Evolutionary conservation across 2,797 vertebrate species (phyloP).

Genomic region (Ammospiza maritima): DNA sequence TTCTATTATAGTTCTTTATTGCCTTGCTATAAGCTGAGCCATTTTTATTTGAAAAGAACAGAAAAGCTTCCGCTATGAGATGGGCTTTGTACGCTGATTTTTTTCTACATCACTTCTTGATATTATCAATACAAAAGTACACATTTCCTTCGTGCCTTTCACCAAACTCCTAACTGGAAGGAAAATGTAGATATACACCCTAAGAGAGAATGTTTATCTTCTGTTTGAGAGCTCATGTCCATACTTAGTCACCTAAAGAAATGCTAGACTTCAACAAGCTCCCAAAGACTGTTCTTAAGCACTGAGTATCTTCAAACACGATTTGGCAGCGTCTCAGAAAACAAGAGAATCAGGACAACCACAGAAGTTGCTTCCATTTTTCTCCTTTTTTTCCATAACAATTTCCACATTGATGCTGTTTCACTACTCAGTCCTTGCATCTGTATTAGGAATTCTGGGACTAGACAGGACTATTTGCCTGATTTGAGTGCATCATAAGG

Average conservation of each 20-base stretch:
- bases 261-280: neutral
- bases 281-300: neutral
- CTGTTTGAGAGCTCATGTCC: neutral
- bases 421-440: neutral
- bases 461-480: neutral
- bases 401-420: neutral
- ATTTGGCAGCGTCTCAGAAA: constrained; percentile 10
- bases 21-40: neutral
- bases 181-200: neutral
- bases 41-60: neutral
- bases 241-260: constrained; percentile 39
- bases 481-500: neutral
- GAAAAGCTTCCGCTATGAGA: neutral
- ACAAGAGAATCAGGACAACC: neutral
- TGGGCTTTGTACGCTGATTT: neutral
- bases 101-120: neutral
- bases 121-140: neutral
- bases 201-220: neutral
- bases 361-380: constrained; percentile 15
- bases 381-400: constrained; percentile 15
- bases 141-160: neutral
- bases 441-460: neutral
- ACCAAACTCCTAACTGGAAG: neutral
- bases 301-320: neutral
- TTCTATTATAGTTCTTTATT: neutral